These are phyloP conservation scores for Acrobasis suavella DNA, from an alignment of 2,888 invertebrate genomes.

Conservation along the genomic window DNA sequence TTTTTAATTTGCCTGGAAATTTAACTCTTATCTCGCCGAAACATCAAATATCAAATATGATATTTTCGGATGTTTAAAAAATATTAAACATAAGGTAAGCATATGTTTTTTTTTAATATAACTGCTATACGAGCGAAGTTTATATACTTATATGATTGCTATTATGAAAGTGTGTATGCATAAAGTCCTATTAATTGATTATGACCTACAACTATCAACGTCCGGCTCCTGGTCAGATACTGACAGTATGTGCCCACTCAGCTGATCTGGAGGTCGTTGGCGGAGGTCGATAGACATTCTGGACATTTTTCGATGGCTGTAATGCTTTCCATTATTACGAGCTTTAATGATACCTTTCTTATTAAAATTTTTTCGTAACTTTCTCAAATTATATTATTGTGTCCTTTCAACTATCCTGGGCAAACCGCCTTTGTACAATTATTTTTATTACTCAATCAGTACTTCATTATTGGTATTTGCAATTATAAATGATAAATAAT, in stretches of 20 bases:
- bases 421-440: no score
- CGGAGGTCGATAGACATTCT: slow-evolving; percentile 4
- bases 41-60: no score
- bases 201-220: slow-evolving; percentile 34
- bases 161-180: background rate
- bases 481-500: no score
- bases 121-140: background rate
- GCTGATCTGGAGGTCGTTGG: background rate
- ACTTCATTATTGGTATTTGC: no score
- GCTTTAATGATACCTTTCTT: background rate
- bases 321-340: background rate
- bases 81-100: no score
- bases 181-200: background rate
- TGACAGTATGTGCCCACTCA: slow-evolving; percentile 6
- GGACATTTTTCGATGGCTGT: background rate
- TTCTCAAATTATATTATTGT: no score
- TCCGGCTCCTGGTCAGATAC: slow-evolving; percentile 33
- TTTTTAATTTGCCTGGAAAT: no score
- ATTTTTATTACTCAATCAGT: no score
- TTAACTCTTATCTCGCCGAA: no score
- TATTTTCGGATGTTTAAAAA: no score
- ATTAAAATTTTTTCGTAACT: background rate
- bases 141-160: background rate
- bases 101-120: no score
- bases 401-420: no score